Evolutionary conservation across 2,888 invertebrate species (phyloP), one percentile per base, ranked within the genome.

Genomic region (Patella ulyssiponensis): DNA sequence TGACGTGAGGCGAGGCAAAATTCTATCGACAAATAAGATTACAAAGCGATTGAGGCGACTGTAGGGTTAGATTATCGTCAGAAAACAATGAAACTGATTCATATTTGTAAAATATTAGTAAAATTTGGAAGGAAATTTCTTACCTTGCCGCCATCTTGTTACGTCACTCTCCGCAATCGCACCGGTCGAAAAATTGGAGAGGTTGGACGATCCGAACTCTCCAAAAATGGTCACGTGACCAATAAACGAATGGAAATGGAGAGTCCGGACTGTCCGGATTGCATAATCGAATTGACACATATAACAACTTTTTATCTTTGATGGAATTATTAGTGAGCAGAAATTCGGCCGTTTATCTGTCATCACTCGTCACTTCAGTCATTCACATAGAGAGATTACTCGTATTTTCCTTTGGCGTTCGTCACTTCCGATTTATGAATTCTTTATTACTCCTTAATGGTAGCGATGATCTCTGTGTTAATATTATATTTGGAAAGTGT

Each of bases 121-220:
- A 54, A 54, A 17, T 54, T 54, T 54, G 54, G 54, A 15, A 54
- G 54, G 54, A 54, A 17, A 54, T 54, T 54, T 54, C 54, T 54
- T 54, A 54, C 54, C 54, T 54, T 54, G 12, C 54, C 54, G 17
- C 54, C 54, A 54, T 54, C 54, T 54, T 54, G 54, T 3, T 54
- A 54, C 54, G 54, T 54, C 54, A 54, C 54, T 54, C 54, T 54
- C 54, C 54, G 54, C 54, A 54, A 54, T 54, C 54, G 54, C 54
- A 54, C 54, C 54, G 54, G 54, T 54, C 54, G 3, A 54, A 54
- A 54, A 54, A 3, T 54, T 54, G 54, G 54, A 54, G 17, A 54
- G 54, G 54, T 17, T 54, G 54, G 54, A 54, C 54, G 12, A 54
- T 54, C 54, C 54, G 54, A 3, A 54, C 54, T 54, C 54, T 54